These are phyloP conservation scores for Centropristis striata DNA, from an alignment of 2,113 vertebrate species.

Conservation along the genomic window DNA sequence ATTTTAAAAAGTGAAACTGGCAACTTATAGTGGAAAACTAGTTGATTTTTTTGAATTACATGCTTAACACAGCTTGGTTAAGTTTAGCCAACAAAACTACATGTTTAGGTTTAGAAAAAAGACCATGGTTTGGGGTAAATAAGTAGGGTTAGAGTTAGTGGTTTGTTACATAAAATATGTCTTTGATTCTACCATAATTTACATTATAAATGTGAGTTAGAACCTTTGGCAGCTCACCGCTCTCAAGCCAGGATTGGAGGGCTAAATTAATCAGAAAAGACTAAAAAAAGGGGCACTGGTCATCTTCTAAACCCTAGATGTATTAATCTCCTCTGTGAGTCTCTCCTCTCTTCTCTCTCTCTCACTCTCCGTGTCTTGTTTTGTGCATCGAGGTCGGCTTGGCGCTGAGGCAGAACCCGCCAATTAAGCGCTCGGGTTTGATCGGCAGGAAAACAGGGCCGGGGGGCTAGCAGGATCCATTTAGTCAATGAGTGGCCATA, in stretches of 20 bases:
- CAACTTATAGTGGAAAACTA: no score
- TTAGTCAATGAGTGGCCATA: slow-evolving; percentile 55
- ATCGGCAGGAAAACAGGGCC: slow-evolving; percentile 49
- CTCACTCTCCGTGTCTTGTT: neutral
- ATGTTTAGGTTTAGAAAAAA: no score
- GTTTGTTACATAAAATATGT: no score
- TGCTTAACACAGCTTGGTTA: no score
- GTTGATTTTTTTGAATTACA: no score
- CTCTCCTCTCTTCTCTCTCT: no score
- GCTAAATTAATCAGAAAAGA: neutral
- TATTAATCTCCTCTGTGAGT: neutral
- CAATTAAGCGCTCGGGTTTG: slow-evolving; percentile 50
- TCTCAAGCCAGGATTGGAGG: slow-evolving; percentile 9
- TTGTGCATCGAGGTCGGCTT: neutral
- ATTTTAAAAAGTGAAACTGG: no score
- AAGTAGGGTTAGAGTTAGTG: no score
- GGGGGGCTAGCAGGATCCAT: slow-evolving; percentile 36
- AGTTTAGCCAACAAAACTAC: no score
- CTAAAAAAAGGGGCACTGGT: neutral
- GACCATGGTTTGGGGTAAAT: no score
- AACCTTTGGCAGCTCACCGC: slow-evolving; percentile 31
- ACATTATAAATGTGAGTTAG: no score
- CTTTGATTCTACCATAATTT: no score
- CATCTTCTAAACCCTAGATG: neutral
- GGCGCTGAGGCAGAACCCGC: slow-evolving; percentile 1